Evolutionary conservation across 2,113 vertebrate species (phyloP), one percentile per base, ranked within the genome.

Genomic region (Triplophysa siluroides): DNA sequence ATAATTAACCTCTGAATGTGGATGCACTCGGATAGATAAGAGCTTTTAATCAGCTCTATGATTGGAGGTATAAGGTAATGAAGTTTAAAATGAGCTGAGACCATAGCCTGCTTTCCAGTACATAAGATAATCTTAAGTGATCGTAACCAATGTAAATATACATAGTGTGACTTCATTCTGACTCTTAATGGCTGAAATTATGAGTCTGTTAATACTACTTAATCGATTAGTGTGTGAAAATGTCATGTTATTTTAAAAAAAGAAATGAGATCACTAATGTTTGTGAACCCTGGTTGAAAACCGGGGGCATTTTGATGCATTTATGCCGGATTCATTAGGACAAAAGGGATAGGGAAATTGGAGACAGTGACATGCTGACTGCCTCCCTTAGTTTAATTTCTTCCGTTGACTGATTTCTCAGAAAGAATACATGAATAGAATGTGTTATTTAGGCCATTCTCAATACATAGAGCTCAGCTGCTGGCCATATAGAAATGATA

Each of bases 1-100:
- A 69, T 81, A 84, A 84, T 81, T 81, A 85, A 83, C 81, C 78
- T 76, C 66, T 33, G 12, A 78, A 64, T 26, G 24, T 81, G 60
- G 8, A 33, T 67, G 8, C 38, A 50, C 78, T 68, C 33, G 18
- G 21, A 62, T 8, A 41, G 65, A 83, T 83, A 67, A 81, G 75
- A 65, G 62, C 18, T 52, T 69, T 81, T 81, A 79, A 71, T 81
- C 47, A 66, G 26, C 47, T 10, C 19, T n/a, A 19, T 58, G n/a
- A n/a, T 58, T 21, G 8, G 54, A 56, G 19, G 64, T 67, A 64
- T 75, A 33, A 56, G 29, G 61, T 67, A 67, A 80, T 67, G 62
- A 66, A 38, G 71, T 60, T 73, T 61, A 18, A 72, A 58, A 58
- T 33, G 6, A 72, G 67, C 13, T 16, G 8, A 47, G 43, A 8